Evolutionary conservation across 2,888 invertebrate species (phyloP).

Genomic region (Molanna angustata): DNA sequence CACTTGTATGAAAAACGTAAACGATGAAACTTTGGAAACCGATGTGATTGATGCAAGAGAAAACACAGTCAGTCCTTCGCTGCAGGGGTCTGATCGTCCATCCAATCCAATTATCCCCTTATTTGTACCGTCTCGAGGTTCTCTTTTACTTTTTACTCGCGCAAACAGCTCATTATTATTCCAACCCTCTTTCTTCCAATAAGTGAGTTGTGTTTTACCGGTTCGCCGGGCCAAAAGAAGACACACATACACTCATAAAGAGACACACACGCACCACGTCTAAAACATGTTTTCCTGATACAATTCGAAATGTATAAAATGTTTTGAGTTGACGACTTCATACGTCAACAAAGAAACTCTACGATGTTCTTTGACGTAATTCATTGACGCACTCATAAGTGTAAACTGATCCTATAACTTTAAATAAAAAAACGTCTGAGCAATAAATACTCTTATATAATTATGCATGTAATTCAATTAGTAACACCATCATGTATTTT

Average conservation of each 20-base stretch:
- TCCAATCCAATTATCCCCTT: constrained; percentile 32
- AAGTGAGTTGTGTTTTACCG: constrained; percentile 13
- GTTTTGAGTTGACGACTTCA: too few relatives aligned
- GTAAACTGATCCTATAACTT: not conserved
- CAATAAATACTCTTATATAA: too few relatives aligned
- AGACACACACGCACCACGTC: too few relatives aligned
- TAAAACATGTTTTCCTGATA: too few relatives aligned
- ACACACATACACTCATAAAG: too few relatives aligned
- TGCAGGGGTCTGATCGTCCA: constrained; percentile 29
- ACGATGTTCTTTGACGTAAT: constrained; percentile 8
- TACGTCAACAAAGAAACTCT: constrained; percentile 24
- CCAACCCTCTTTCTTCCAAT: constrained; percentile 17
- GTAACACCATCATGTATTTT: too few relatives aligned
- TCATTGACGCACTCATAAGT: constrained; percentile 1
- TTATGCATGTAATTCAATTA: too few relatives aligned
- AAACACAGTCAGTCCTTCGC: constrained; percentile 18
- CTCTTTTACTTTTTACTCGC: constrained; percentile 18
- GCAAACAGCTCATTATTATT: constrained; percentile 21
- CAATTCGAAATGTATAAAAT: too few relatives aligned
- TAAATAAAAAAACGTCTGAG: too few relatives aligned
- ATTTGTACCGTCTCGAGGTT: constrained; percentile 27
- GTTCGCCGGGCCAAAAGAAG: too few relatives aligned
- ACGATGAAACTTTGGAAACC: too few relatives aligned
- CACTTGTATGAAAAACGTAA: too few relatives aligned
- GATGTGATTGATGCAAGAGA: constrained; percentile 15